Evolutionary conservation across 1,140 invertebrate species (phyloP).

Genomic region (Hetaerina americana): DNA sequence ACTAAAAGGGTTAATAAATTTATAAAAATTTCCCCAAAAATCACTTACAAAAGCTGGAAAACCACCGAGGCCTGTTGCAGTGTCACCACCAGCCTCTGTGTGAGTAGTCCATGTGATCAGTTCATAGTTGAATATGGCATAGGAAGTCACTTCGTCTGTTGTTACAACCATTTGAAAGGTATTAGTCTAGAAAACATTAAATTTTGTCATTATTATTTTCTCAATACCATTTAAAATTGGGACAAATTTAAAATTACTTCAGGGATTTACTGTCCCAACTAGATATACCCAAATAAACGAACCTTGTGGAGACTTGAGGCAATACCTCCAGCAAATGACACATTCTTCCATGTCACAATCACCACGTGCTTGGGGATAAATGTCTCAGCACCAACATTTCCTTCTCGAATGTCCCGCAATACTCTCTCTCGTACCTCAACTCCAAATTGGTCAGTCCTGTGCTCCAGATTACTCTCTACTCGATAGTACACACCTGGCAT

Average conservation of each 20-base stretch:
- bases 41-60: slow-evolving; percentile 69
- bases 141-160: slow-evolving; percentile 88
- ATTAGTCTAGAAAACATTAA: slow-evolving; percentile 70
- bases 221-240: no score
- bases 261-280: no score
- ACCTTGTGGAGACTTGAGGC: slow-evolving; percentile 63
- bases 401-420: slow-evolving; percentile 78
- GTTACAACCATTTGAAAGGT: slow-evolving; percentile 88
- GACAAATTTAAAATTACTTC: no score
- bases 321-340: slow-evolving; percentile 81
- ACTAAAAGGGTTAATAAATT: no score
- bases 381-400: slow-evolving; percentile 77
- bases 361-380: slow-evolving; percentile 84
- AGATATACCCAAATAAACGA: slow-evolving; percentile 21
- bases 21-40: slow-evolving; percentile 15
- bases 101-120: slow-evolving; percentile 81
- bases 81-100: slow-evolving; percentile 81
- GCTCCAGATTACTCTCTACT: slow-evolving; percentile 52
- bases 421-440: slow-evolving; percentile 74
- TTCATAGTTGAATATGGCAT: slow-evolving; percentile 88
- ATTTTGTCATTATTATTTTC: no score
- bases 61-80: slow-evolving; percentile 72
- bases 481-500: slow-evolving; percentile 52
- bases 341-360: slow-evolving; percentile 92
- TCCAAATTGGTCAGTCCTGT: slow-evolving; percentile 65